Conservation (phyloP, 2,888 invertebrate genomes). For the Zele albiditarsus region DNA sequence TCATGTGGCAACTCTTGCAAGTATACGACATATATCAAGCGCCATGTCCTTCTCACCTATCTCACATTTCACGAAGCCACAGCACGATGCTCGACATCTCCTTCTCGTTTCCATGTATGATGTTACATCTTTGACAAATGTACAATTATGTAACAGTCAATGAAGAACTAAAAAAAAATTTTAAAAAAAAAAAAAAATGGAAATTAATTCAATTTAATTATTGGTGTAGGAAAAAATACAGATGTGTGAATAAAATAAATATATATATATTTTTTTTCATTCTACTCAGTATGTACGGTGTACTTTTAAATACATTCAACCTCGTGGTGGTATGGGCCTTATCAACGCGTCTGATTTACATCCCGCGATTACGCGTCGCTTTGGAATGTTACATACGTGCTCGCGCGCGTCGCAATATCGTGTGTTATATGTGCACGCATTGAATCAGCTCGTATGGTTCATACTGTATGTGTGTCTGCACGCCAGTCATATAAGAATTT, state of each 20-base stretch:
- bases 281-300: background rate
- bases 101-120: slow-evolving; percentile 39
- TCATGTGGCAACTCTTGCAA: slow-evolving; percentile 6
- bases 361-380: slow-evolving; percentile 44
- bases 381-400: slow-evolving; percentile 52
- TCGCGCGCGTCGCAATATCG: slow-evolving; percentile 13
- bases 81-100: slow-evolving; percentile 47
- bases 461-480: background rate
- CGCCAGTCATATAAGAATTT: background rate
- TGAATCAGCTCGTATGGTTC: slow-evolving; percentile 5
- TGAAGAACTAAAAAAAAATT: background rate
- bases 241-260: background rate
- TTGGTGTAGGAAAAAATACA: background rate
- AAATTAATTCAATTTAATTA: too few species aligned
- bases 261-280: too few species aligned
- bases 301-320: background rate
- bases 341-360: slow-evolving; percentile 42
- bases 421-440: background rate
- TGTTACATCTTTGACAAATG: slow-evolving; percentile 28
- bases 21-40: slow-evolving; percentile 30
- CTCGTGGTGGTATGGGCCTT: slow-evolving; percentile 24
- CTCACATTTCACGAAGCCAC: slow-evolving; percentile 49
- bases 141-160: background rate
- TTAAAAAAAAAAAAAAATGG: background rate
- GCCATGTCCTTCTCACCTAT: slow-evolving; percentile 51